Percentiles rank a stretch among this genome's conserved stretches.
phyloP scores from a whole-genome alignment of 2,797 vertebrate genomes.

The Champsocephalus esox region DNA sequence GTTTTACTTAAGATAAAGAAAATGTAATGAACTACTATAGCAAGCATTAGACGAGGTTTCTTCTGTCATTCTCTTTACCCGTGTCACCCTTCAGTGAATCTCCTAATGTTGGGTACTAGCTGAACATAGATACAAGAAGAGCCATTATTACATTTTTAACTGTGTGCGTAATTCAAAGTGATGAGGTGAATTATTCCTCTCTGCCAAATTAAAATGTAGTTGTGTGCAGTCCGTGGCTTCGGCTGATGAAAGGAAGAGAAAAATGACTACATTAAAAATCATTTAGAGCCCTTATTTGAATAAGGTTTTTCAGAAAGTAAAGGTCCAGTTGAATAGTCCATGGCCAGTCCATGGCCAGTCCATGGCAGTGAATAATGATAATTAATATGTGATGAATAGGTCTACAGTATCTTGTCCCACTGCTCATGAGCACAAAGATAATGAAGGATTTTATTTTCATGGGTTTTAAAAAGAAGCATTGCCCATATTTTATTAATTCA shows the following conservation, averaged over 20 bases:
- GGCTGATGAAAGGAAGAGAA: constrained; percentile 67
- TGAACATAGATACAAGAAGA: constrained; percentile 58
- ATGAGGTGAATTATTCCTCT: constrained; percentile 69
- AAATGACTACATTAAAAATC: constrained; percentile 75
- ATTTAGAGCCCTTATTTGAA: constrained; percentile 72
- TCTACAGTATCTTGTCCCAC: constrained; percentile 40
- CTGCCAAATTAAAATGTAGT: constrained; percentile 75
- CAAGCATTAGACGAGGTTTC: constrained; percentile 29
- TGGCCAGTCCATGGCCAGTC: constrained; percentile 42
- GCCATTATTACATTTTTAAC: constrained; percentile 72
- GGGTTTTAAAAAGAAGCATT: constrained; percentile 11
- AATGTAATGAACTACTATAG: constrained; percentile 1
- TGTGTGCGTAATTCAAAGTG: constrained; percentile 70
- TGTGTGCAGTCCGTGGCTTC: constrained; percentile 51
- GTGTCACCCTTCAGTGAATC: constrained; percentile 44
- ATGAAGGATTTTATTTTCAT: constrained; percentile 44
- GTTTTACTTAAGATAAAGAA: constrained; percentile 19
- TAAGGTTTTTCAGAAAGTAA: constrained; percentile 63
- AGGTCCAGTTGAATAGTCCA: constrained; percentile 58
- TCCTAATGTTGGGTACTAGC: constrained; percentile 38
- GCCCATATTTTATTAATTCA: constrained; percentile 24
- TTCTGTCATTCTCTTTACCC: constrained; percentile 16
- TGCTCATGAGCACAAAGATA: constrained; percentile 41
- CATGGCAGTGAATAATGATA: constrained; percentile 57
- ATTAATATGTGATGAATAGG: constrained; percentile 72